Base-by-base conservation (phyloP, 1,140 invertebrate species). In the Neomicropteryx cornuta region DNA sequence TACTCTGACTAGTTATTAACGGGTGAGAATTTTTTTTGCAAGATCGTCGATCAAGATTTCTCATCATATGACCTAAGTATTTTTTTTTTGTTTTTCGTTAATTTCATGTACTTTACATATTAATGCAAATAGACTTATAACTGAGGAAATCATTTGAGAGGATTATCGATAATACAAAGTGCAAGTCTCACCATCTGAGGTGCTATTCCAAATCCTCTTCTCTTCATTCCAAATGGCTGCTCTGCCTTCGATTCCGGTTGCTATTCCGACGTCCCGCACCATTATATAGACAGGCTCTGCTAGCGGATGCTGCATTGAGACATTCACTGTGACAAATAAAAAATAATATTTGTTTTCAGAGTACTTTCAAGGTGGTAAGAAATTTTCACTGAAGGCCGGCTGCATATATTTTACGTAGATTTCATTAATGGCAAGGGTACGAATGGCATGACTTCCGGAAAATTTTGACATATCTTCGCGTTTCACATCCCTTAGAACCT, bases 241-340 rank as follows among this genome's bases (percentile, higher is more conserved):
- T 77, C 87, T 86, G 11, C 69, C 72, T 21, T 79, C 79, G 19
- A 65, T 65, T 1, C 69, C 67, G 47, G 70, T 60, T 47, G 77
- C 73, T 31, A 71, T 57, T 5, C 60, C 58, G 3, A 68, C 56
- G 52, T 86, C 74, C 80, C 82, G 67, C 28, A 87, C 51, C 59
- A 78, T 77, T 1, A 86, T 58, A 13, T 73, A 76, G 3, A 86
- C 68, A 2, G 80, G 76, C 24, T 82, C 74, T 6, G 73, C 71
- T 29, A 85, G 37, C 2, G 13, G 58, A 55, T 81, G 77, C 43
- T 53, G 45, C 2, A 75, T 56, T 18, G 56, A 53, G 19, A 66
- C 32, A 35, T 71, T 69, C 44, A 68, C 70, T 74, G 44, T 14
- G 56, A 60, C 21, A 43, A 47, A 46, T 39, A 42, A 8, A 27